Percentiles rank a stretch among this genome's conserved stretches.
Conservation (phyloP, 2,888 invertebrate species). For the Liopterus haemorrhoidalis region DNA sequence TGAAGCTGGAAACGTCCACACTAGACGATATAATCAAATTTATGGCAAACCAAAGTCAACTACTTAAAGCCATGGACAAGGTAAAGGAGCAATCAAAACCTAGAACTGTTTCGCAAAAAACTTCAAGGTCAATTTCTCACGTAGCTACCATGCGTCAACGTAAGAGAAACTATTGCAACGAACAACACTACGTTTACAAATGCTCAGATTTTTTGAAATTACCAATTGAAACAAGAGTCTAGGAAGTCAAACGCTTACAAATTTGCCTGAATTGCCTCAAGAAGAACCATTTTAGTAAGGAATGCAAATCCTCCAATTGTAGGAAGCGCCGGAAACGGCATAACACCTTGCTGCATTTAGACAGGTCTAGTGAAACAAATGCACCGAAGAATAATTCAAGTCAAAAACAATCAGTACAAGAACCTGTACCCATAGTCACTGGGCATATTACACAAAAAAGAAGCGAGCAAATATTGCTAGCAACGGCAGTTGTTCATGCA, state of each 20-base stretch:
- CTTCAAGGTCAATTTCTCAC: no score
- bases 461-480: no score
- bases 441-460: no score
- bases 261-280: slow-evolving; percentile 9
- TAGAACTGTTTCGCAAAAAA: no score
- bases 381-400: not conserved
- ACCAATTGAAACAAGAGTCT: not conserved
- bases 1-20: not conserved
- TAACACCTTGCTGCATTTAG: slow-evolving; percentile 2
- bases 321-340: slow-evolving; percentile 2
- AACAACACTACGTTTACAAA: slow-evolving; percentile 4
- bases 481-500: no score
- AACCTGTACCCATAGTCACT: no score
- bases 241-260: not conserved
- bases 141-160: no score
- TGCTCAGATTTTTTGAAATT: slow-evolving; percentile 4
- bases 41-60: not conserved
- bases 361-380: not conserved
- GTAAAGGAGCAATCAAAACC: no score
- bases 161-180: slow-evolving; percentile 6
- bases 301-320: slow-evolving; percentile 4
- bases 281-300: not conserved
- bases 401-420: no score
- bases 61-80: slow-evolving; percentile 4
- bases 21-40: not conserved